Conservation (phyloP, 2,797 vertebrate genomes). For the Helarctos malayanus region DNA sequence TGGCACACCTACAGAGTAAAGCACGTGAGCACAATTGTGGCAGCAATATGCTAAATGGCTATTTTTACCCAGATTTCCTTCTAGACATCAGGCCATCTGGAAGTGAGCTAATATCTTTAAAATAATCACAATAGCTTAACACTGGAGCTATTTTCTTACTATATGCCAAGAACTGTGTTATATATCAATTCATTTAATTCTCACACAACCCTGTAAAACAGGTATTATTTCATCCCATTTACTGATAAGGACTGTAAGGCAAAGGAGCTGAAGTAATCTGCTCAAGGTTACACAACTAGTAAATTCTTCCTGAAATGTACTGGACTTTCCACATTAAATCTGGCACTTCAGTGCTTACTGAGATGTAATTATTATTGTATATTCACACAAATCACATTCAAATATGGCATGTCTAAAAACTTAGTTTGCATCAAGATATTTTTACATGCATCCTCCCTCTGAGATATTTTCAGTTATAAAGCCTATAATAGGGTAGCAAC, state of each 20-base stretch:
- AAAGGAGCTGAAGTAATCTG: slow-evolving; percentile 27
- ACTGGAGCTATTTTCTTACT: neutral
- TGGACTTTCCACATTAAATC: neutral
- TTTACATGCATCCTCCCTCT: slow-evolving; percentile 22
- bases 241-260: neutral
- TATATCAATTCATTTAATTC: neutral
- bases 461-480: slow-evolving; percentile 48
- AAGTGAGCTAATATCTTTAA: slow-evolving; percentile 20
- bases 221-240: neutral
- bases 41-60: neutral
- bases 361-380: slow-evolving; percentile 21
- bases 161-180: slow-evolving; percentile 11
- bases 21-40: neutral
- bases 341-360: neutral
- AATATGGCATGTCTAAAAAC: slow-evolving; percentile 40
- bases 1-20: neutral
- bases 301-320: slow-evolving; percentile 24
- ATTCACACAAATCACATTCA: slow-evolving; percentile 52
- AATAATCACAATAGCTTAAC: slow-evolving; percentile 41
- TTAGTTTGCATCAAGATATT: neutral
- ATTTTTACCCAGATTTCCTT: slow-evolving; percentile 45
- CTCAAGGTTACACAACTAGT: neutral
- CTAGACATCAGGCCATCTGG: neutral
- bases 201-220: neutral
- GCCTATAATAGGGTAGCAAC: slow-evolving; percentile 53